Base-by-base conservation (phyloP, 2,888 invertebrate genomes). In the Euplagia quadripunctaria region DNA sequence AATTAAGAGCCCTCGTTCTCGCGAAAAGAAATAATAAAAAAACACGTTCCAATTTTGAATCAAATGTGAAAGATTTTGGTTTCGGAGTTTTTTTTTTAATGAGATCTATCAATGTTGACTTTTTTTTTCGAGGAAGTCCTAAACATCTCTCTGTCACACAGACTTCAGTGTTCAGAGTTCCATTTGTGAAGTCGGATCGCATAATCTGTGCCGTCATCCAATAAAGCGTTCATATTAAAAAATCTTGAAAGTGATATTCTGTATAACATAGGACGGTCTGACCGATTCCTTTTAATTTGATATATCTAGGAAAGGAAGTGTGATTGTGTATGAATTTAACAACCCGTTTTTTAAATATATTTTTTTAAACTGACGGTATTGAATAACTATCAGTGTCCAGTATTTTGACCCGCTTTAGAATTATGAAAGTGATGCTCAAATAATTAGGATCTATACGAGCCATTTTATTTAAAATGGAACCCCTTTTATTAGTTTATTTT, bases 1-100 rank as follows among this genome's bases (percentile, higher is more conserved):
- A 69, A 68, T 72, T 64, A 68, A 55, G 14, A 46, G 2, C 49
- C 20, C 42, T 14, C 61, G n/a, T 52, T 68, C 6, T 52, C 64
- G 51, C 7, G 43, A 64, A 63, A 72, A 31, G 11, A 52, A 68
- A 20, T 31, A 20, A 49, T 3, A 16, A n/a, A 42, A 31, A 41
- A 9, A 46, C 11, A 46, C 9, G 46, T 9, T 46, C 7, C 46
- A 46, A 46, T 46, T 46, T 9, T 46, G 9, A 1, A 46, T 46
- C 9, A n/a, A 2, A n/a, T 31, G 31, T 31, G 2, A 31, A 31
- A 31, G 2, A 31, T 31, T 31, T 31, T 31, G 58, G 5, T 58
- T 12, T 58, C 58, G 20, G 12, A 20, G 20, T 58, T 20, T 20
- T 58, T 12, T n/a, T 31, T 31, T 31, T 31, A 31, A 31, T 31